These are phyloP conservation scores for Lamellibrachia columna DNA, from an alignment of 2,888 invertebrate genomes.

Conservation along the genomic window DNA sequence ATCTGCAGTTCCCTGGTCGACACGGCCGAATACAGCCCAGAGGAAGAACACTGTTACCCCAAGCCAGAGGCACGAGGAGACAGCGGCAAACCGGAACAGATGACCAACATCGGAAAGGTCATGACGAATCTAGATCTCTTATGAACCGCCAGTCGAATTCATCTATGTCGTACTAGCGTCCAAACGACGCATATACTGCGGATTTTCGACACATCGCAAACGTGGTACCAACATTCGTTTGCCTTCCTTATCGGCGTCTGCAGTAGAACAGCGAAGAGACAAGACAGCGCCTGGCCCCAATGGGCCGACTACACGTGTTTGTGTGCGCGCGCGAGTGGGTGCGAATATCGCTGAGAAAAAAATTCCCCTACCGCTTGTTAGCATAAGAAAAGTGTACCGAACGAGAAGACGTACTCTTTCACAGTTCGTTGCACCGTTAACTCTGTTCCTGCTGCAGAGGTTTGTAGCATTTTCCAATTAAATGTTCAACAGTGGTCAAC, in stretches of 20 bases:
- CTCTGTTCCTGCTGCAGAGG: background rate
- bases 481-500: conserved; percentile 5
- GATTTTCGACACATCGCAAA: background rate
- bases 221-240: background rate
- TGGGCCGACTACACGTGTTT: background rate
- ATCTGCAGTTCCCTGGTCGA: background rate
- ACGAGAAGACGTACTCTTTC: background rate
- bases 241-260: background rate
- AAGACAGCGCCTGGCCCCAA: background rate
- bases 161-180: background rate
- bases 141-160: background rate
- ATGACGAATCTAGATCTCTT: background rate
- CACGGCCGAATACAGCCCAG: background rate
- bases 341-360: background rate
- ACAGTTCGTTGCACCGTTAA: background rate
- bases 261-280: background rate
- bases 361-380: background rate
- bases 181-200: background rate
- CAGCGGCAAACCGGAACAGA: background rate
- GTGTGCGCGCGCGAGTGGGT: background rate
- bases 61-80: background rate
- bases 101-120: background rate
- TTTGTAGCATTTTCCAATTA: background rate
- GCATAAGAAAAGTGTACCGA: background rate
- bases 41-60: background rate